These are phyloP conservation scores for Leptinotarsa tumamoca DNA, from an alignment of 2,888 invertebrate species.

Conservation along the genomic window DNA sequence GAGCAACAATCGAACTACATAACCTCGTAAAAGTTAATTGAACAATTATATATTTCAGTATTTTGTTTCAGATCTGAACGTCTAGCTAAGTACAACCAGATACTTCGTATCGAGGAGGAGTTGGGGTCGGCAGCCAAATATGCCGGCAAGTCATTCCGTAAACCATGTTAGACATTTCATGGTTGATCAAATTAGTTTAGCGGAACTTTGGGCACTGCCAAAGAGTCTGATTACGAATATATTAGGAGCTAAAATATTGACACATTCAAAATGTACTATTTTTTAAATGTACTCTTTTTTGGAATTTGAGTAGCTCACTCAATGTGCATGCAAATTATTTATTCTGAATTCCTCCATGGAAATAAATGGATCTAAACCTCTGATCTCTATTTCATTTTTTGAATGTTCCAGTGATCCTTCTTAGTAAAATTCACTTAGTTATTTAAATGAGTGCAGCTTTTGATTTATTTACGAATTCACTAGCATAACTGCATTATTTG, in stretches of 20 bases:
- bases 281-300: not conserved
- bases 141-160: constrained; percentile 96
- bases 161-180: constrained; percentile 69
- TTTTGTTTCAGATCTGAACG: constrained; percentile 79
- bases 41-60: not conserved
- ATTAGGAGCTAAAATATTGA: constrained; percentile 9
- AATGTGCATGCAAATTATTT: constrained; percentile 1
- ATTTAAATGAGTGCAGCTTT: no score
- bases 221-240: constrained; percentile 11
- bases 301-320: not conserved
- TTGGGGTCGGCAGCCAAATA: constrained; percentile 91
- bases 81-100: constrained; percentile 98
- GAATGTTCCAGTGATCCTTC: no score
- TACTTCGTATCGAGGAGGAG: constrained; percentile 98
- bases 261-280: not conserved
- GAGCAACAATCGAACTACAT: not conserved
- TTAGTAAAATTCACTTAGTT: no score
- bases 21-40: not conserved
- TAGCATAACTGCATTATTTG: no score
- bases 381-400: no score
- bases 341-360: not conserved
- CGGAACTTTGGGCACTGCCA: constrained; percentile 16
- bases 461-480: no score
- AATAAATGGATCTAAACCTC: not conserved
- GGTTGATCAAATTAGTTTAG: not conserved